Evolutionary conservation across 2,888 invertebrate genomes (phyloP).

Genomic region (Meghimatium bilineatum): DNA sequence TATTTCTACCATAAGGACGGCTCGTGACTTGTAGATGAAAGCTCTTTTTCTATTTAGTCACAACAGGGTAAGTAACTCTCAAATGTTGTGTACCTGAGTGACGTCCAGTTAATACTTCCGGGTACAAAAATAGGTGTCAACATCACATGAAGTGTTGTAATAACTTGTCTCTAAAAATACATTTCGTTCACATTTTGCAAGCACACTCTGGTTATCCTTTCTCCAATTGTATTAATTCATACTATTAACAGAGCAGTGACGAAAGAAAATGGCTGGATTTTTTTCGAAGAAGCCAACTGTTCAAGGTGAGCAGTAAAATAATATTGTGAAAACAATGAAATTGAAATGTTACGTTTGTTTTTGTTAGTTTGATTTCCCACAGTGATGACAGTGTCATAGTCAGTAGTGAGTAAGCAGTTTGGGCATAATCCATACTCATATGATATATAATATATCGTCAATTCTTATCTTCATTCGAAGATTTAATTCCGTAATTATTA

Average conservation of each 20-base stretch:
- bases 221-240: neutral
- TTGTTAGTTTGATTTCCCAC: no score
- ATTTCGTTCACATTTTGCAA: neutral
- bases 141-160: slow-evolving; percentile 59
- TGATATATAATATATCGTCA: no score
- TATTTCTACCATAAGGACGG: no score
- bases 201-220: neutral
- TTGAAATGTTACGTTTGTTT: no score
- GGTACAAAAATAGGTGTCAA: slow-evolving; percentile 54
- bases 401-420: no score
- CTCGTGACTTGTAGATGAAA: no score
- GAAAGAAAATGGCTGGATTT: slow-evolving; percentile 54
- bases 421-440: no score
- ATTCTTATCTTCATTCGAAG: no score
- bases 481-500: no score
- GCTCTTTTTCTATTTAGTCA: no score
- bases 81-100: neutral
- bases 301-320: slow-evolving; percentile 68
- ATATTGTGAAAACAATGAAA: no score
- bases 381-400: no score
- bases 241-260: neutral
- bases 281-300: slow-evolving; percentile 73
- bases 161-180: slow-evolving; percentile 3
- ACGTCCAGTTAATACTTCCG: slow-evolving; percentile 11
- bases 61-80: neutral